Base-by-base conservation (phyloP, 2,113 vertebrate species). In the Oxyura jamaicensis region DNA sequence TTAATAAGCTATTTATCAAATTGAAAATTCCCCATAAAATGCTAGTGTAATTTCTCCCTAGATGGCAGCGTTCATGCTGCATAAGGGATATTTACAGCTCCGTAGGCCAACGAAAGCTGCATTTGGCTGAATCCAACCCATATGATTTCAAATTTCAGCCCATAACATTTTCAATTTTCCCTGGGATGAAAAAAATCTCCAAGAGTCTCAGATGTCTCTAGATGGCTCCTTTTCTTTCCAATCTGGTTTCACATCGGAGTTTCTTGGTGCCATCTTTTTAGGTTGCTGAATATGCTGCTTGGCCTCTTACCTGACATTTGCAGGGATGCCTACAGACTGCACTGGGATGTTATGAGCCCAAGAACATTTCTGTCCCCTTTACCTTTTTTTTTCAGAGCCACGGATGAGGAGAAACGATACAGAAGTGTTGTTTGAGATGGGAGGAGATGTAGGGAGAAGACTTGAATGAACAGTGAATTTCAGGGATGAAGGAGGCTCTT, bases 301-400 rank as follows among this genome's bases (percentile, higher is more conserved):
- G 3, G 0, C 39, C 39, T 33, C 5, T 28, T 42, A 8, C 0
- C 0, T 42, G 53, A 11, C 10, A 1, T 35, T 39, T n/a, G 22
- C n/a, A 62, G 46, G 52, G 22, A 28, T 17, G 11, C 1, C 0
- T 16, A 14, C 23, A 14, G 50, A 6, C 33, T 33, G 5, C 2
- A 0, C 44, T n/a, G 56, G 52, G 58, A 25, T 19, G 8, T 76
- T 44, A 39, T 1, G 12, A 81, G 35, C 65, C 59, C 26, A 12
- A 25, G 65, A 67, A 39, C 22, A 2, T 85, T 76, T 67, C 52
- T 42, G 17, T 62, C 41, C 31, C 41, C 5, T 65, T 26, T n/a
- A 8, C 12, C 21, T n/a, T 29, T 53, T 31, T 74, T 55, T 55
- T 71, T 25, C 33, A 16, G 58, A 65, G 48, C 65, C 29, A 11